Evolutionary conservation across 2,113 vertebrate species (phyloP).

Genomic region (Clarias macrocephalus): DNA sequence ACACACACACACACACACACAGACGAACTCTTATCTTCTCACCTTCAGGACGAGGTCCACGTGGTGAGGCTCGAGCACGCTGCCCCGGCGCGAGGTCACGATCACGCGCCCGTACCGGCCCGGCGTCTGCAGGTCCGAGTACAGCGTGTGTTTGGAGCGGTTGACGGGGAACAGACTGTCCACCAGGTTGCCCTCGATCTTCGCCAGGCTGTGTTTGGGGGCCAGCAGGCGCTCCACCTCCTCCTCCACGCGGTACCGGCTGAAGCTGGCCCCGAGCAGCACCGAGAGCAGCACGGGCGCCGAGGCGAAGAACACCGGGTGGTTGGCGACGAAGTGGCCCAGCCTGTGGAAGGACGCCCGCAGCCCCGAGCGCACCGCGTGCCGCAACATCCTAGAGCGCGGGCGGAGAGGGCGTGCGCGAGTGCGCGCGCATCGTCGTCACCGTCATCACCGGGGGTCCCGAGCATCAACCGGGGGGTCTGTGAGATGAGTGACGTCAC

Average conservation of each 20-base stretch:
- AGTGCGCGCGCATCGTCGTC: slow-evolving; percentile 83
- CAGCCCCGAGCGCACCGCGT: slow-evolving; percentile 92
- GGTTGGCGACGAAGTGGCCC: slow-evolving; percentile 91
- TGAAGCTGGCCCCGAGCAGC: slow-evolving; percentile 95
- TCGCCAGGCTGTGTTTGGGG: slow-evolving; percentile 94
- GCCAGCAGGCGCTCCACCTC: slow-evolving; percentile 92
- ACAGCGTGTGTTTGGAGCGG: slow-evolving; percentile 94
- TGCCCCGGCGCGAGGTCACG: slow-evolving; percentile 87
- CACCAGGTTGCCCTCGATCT: slow-evolving; percentile 96
- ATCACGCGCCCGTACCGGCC: slow-evolving; percentile 93
- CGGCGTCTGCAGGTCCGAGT: slow-evolving; percentile 94
- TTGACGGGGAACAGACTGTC: slow-evolving; percentile 95
- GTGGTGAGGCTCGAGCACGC: slow-evolving; percentile 89
- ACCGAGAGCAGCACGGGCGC: slow-evolving; percentile 92
- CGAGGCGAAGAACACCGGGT: slow-evolving; percentile 96
- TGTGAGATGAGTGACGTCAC: too few species aligned
- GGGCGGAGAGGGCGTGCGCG: slow-evolving; percentile 81
- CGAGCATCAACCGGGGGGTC: slow-evolving; percentile 54
- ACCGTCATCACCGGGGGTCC: slow-evolving; percentile 63
- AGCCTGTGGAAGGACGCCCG: slow-evolving; percentile 88
- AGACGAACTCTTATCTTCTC: slow-evolving; percentile 43
- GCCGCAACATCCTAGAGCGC: slow-evolving; percentile 92
- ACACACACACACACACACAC: too few species aligned
- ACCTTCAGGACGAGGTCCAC: slow-evolving; percentile 90
- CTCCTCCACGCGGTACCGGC: slow-evolving; percentile 92